phyloP scores from a whole-genome alignment of 2,888 invertebrate genomes.

The Drymonia ruficornis region DNA sequence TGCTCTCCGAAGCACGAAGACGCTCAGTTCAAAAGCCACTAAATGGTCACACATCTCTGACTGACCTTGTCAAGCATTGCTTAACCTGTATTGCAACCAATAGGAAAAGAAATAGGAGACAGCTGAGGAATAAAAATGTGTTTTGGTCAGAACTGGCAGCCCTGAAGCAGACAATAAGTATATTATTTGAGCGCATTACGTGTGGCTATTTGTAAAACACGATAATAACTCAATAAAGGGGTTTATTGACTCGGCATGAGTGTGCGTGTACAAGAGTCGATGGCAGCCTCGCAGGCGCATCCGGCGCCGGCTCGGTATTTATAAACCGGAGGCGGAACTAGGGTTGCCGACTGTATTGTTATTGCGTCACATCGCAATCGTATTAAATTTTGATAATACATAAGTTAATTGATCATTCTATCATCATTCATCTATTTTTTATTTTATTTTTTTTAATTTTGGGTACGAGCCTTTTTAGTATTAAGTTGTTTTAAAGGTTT shows the following conservation, averaged over 20 bases:
- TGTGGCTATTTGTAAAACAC: slow-evolving; percentile 58
- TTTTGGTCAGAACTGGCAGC: slow-evolving; percentile 12
- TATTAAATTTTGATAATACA: background rate
- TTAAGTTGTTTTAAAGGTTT: too few species aligned
- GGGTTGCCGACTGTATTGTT: slow-evolving; percentile 1
- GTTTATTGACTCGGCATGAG: slow-evolving; percentile 55
- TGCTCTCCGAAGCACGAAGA: too few species aligned
- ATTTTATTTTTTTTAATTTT: too few species aligned
- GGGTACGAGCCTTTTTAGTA: too few species aligned
- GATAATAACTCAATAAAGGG: slow-evolving; percentile 64
- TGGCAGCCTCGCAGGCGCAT: slow-evolving; percentile 59
- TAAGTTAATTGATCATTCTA: too few species aligned
- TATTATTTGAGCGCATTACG: slow-evolving; percentile 36
- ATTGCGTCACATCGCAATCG: background rate
- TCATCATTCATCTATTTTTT: too few species aligned
- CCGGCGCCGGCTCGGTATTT: slow-evolving; percentile 77
- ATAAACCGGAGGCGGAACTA: slow-evolving; percentile 73
- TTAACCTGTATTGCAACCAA: too few species aligned
- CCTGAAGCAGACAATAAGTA: slow-evolving; percentile 32
- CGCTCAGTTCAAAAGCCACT: too few species aligned
- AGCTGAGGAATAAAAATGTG: background rate
- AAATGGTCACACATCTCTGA: too few species aligned
- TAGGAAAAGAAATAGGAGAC: too few species aligned
- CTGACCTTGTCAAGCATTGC: too few species aligned
- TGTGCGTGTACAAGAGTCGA: slow-evolving; percentile 46